Evolutionary conservation across 2,888 invertebrate species (phyloP).

Genomic region (Trimorus sp.): DNA sequence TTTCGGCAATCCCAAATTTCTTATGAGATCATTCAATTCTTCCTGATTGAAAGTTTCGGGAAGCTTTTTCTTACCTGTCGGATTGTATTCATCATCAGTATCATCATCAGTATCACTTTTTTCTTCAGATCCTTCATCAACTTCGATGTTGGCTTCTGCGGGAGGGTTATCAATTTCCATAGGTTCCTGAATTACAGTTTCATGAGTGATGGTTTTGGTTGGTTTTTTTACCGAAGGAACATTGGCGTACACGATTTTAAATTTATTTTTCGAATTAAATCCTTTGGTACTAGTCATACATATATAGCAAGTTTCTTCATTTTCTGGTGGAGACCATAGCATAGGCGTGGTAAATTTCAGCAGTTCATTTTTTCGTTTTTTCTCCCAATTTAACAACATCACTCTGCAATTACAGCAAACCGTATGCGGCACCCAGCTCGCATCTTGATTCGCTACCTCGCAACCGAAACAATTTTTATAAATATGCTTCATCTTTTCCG

Average conservation of each 20-base stretch:
- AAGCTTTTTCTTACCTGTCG: too few species aligned
- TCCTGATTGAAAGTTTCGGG: too few species aligned
- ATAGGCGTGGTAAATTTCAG: constrained; percentile 15
- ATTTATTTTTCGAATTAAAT: constrained; percentile 26
- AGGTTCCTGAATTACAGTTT: too few species aligned
- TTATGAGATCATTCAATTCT: too few species aligned
- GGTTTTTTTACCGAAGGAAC: constrained; percentile 13
- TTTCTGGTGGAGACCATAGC: constrained; percentile 1
- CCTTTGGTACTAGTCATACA: constrained; percentile 14
- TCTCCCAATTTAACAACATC: constrained; percentile 9
- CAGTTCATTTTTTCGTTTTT: constrained; percentile 6
- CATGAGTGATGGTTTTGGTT: too few species aligned
- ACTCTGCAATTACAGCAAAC: constrained; percentile 65
- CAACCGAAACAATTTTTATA: constrained; percentile 12
- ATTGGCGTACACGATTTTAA: constrained; percentile 23
- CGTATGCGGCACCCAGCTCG: constrained; percentile 57
- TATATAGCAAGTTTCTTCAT: constrained; percentile 15
- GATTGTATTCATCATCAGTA: too few species aligned
- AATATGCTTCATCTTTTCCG: constrained; percentile 1
- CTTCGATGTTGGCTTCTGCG: too few species aligned
- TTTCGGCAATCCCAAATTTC: too few species aligned
- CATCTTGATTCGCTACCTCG: constrained; percentile 32
- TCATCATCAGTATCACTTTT: too few species aligned
- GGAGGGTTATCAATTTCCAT: too few species aligned
- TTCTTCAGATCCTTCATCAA: too few species aligned